Evolutionary conservation across 2,888 invertebrate species (phyloP), one percentile per base, ranked within the genome.

Genomic region (Pardosa pseudoannulata): DNA sequence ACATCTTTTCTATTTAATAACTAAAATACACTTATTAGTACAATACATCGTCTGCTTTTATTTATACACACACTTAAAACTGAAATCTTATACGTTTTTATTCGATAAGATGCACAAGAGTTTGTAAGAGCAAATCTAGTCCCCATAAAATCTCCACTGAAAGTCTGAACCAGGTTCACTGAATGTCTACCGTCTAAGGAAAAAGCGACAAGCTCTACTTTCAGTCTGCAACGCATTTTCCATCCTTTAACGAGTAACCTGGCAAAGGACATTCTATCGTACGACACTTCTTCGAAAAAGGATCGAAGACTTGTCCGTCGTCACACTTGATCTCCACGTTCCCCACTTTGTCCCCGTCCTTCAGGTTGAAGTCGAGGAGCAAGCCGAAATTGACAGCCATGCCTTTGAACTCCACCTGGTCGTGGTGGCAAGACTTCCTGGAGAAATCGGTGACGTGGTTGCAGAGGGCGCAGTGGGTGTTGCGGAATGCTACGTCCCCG

Each of bases 391-490:
- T 71, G 80, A 87, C 62, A 2, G 76, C n/a, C 9, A 78, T 71
- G 23, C 80, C 71, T 29, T 80, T 79, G 72, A 50, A 87, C 9
- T 13, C 27, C 23, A 39, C 13, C n/a, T 50, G 27, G 28, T 67
- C 70, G 23, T 81, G 72, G 23, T 81, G 72, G 76, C 79, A 81
- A 62, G 88, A 81, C 76, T 80, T 64, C 7, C 29, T 28, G 0
- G 79, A 32, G 32, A 72, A 13, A 36, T 79, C 65, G 13, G 5
- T 7, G 28, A 91, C 91, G 64, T 91, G 90, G 89, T 92, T 92
- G 89, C 93, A 93, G 62, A 92, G 89, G 41, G 92, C 93, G 89
- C 93, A 93, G 88, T 93, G 92, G 0, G 91, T 90, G 89, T 93
- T 93, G 71, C 92, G 90, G 89, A 91, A 93, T 1, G 91, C 90